Evolutionary conservation across 2,888 invertebrate genomes (phyloP).

Genomic region (Lutraria lutraria): DNA sequence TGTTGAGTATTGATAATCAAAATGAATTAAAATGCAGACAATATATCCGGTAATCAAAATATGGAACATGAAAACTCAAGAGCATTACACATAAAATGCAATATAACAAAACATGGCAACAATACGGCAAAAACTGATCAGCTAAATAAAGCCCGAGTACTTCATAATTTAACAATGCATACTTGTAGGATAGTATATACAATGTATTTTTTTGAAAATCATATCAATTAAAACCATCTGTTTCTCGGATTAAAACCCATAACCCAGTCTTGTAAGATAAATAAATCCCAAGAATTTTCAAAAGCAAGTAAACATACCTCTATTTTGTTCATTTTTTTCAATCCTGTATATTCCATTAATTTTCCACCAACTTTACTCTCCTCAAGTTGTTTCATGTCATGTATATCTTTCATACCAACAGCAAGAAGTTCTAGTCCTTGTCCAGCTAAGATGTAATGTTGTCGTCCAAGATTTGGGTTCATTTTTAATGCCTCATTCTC

Average conservation of each 20-base stretch:
- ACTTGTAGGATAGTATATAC: too few species aligned
- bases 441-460: constrained; percentile 75
- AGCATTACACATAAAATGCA: too few species aligned
- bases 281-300: neutral
- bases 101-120: too few species aligned
- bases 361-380: constrained; percentile 70
- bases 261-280: neutral
- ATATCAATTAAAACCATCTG: too few species aligned
- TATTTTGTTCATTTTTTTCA: constrained; percentile 60
- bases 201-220: too few species aligned
- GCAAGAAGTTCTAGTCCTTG: constrained; percentile 73
- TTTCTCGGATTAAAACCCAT: neutral
- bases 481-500: constrained; percentile 68
- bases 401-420: constrained; percentile 62
- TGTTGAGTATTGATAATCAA: too few species aligned
- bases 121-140: too few species aligned
- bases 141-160: too few species aligned
- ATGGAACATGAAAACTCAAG: too few species aligned
- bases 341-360: constrained; percentile 67
- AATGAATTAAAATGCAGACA: too few species aligned
- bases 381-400: constrained; percentile 47
- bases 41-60: too few species aligned
- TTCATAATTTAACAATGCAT: too few species aligned
- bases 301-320: constrained; percentile 64
- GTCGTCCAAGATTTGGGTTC: constrained; percentile 69